phyloP scores from a whole-genome alignment of 2,888 invertebrate species.

The Melangyna quadrimaculata region DNA sequence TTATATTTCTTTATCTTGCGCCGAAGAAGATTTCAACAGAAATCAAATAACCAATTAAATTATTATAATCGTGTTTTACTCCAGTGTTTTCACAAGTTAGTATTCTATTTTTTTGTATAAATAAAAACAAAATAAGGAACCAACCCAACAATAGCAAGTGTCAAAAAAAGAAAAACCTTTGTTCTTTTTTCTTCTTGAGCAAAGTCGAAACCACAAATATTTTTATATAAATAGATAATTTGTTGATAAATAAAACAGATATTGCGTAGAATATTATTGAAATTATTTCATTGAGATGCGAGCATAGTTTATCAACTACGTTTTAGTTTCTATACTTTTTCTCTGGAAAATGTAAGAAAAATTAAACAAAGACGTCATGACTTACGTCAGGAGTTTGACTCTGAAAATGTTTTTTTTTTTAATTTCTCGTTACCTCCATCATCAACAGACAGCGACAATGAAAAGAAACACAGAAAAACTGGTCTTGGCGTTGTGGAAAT shows the following conservation, averaged over 20 bases:
- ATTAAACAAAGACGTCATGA: conserved; percentile 56
- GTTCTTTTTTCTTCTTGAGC: conserved; percentile 31
- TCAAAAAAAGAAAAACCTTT: conserved; percentile 60
- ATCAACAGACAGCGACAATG: background rate
- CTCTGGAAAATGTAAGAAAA: conserved; percentile 20
- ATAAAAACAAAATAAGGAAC: conserved; percentile 20
- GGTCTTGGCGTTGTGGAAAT: conserved; percentile 42
- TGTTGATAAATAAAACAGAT: conserved; percentile 51
- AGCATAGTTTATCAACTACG: conserved; percentile 33
- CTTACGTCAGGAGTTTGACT: conserved; percentile 63
- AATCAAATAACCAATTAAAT: background rate
- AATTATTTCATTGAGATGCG: background rate
- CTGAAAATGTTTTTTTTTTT: conserved; percentile 27
- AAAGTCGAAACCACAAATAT: background rate
- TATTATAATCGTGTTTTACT: background rate
- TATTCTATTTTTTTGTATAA: conserved; percentile 5
- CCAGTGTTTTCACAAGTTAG: conserved; percentile 54
- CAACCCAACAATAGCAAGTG: conserved; percentile 39
- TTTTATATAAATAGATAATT: conserved; percentile 34
- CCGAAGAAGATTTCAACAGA: conserved; percentile 14
- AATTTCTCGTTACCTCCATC: conserved; percentile 2
- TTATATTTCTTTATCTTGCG: conserved; percentile 57
- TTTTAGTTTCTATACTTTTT: conserved; percentile 12
- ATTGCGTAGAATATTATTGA: conserved; percentile 8
- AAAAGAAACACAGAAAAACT: conserved; percentile 16